These are phyloP conservation scores for Alethe diademata DNA, from an alignment of 2,113 vertebrate genomes.

Conservation along the genomic window DNA sequence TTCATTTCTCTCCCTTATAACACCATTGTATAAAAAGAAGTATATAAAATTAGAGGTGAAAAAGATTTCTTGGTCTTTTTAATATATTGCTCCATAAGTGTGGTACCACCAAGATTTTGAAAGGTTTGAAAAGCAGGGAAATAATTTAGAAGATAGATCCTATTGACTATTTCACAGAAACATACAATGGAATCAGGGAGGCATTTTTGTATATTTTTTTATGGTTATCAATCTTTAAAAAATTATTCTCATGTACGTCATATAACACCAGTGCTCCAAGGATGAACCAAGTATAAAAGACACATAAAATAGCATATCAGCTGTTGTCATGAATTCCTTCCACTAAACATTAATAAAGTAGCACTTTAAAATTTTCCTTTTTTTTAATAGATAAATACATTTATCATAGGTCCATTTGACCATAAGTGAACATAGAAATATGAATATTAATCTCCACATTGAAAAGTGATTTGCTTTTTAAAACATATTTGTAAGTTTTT, in stretches of 20 bases:
- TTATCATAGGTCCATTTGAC: background rate
- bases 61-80: background rate
- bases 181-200: background rate
- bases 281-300: background rate
- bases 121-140: background rate
- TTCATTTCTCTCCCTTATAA: background rate
- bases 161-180: background rate
- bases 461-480: background rate
- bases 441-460: background rate
- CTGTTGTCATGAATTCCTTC: background rate
- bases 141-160: background rate
- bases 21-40: background rate
- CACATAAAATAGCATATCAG: background rate
- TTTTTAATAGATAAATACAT: background rate
- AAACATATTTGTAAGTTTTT: background rate
- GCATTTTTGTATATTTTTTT: background rate
- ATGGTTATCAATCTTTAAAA: background rate
- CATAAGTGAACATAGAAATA: background rate
- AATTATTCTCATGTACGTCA: background rate
- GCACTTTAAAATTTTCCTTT: background rate
- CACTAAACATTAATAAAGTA: background rate
- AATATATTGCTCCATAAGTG: background rate
- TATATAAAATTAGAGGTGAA: background rate
- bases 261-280: background rate
- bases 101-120: background rate